These are phyloP conservation scores for Macheiramphus alcinus DNA, from an alignment of 2,113 vertebrate genomes.

Conservation along the genomic window DNA sequence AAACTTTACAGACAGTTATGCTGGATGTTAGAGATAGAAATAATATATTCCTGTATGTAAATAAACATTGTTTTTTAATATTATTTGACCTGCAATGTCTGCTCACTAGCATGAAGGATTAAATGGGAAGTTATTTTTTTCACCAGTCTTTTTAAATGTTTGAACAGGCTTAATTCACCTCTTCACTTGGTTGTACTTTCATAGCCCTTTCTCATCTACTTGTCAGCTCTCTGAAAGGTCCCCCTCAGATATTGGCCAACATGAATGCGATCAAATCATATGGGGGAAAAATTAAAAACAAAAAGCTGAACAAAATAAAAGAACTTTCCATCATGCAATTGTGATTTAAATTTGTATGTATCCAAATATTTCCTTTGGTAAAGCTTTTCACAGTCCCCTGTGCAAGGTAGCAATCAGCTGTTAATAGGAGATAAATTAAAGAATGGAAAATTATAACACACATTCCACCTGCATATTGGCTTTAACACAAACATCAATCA, in stretches of 20 bases:
- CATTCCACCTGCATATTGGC: slow-evolving; percentile 38
- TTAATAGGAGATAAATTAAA: slow-evolving; percentile 65
- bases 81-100: not conserved
- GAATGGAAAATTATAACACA: slow-evolving; percentile 48
- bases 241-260: not conserved
- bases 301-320: slow-evolving; percentile 36
- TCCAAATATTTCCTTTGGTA: slow-evolving; percentile 46
- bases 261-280: not conserved
- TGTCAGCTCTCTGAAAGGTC: slow-evolving; percentile 8
- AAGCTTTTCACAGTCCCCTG: slow-evolving; percentile 7
- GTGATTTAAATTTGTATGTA: slow-evolving; percentile 52
- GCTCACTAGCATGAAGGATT: not conserved
- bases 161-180: not conserved
- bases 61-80: not conserved
- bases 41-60: not conserved
- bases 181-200: not conserved
- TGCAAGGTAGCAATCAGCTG: slow-evolving; percentile 36
- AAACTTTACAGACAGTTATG: not conserved
- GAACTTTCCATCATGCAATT: slow-evolving; percentile 18
- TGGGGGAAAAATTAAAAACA: not conserved
- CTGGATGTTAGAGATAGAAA: not conserved
- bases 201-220: not conserved
- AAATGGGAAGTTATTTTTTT: not conserved
- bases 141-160: not conserved
- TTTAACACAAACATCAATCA: slow-evolving; percentile 62